phyloP scores from a whole-genome alignment of 2,888 invertebrate genomes.

The Caenorhabditis virilis region DNA sequence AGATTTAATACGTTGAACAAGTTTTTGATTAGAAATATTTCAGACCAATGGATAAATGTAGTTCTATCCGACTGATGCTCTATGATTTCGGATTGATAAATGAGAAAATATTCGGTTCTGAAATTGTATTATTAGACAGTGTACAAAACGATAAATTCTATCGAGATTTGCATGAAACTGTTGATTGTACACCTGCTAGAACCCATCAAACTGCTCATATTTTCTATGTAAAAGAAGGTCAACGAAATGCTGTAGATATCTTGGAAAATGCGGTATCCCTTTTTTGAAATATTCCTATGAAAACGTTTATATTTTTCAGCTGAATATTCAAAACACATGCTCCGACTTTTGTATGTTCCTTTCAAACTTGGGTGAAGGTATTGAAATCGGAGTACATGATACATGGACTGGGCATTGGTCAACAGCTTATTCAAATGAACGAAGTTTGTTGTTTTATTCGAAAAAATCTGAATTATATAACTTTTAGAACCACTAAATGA shows the following conservation, averaged over 20 bases:
- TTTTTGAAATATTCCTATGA: not conserved
- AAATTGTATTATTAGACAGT: conserved; percentile 75
- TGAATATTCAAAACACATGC: conserved; percentile 70
- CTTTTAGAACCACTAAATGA: conserved; percentile 43
- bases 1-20: not conserved
- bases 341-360: conserved; percentile 75
- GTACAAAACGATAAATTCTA: conserved; percentile 76
- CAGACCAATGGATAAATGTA: conserved; percentile 77
- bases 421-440: conserved; percentile 74
- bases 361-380: conserved; percentile 84
- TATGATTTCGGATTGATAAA: conserved; percentile 91
- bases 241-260: conserved; percentile 80
- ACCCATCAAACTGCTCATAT: conserved; percentile 90
- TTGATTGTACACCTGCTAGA: conserved; percentile 75
- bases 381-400: conserved; percentile 82
- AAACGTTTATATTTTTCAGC: conserved; percentile 63
- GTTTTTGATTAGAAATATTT: not conserved
- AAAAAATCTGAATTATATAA: not conserved
- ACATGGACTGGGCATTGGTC: conserved; percentile 91
- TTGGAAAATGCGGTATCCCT: conserved; percentile 77
- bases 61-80: conserved; percentile 89
- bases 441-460: conserved; percentile 35
- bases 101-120: conserved; percentile 73
- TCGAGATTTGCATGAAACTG: conserved; percentile 81
- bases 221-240: conserved; percentile 88